Conservation (phyloP, 2,113 vertebrate species). For the Oncorhynchus masou region DNA sequence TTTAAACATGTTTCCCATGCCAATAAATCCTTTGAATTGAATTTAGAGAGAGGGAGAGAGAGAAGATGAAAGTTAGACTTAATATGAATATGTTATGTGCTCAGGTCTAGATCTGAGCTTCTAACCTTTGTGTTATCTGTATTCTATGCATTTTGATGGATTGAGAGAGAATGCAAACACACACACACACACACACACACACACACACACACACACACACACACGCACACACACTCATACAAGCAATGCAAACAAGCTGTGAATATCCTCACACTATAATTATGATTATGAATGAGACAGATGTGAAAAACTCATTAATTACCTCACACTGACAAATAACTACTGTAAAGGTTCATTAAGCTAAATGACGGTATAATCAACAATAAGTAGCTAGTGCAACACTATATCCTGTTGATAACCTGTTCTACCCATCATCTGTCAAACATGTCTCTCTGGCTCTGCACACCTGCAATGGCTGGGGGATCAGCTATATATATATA, state of each 20-base stretch:
- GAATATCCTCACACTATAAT: constrained; percentile 14
- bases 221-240: too few relatives aligned
- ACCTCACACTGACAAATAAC: constrained; percentile 24
- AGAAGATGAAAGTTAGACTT: constrained; percentile 28
- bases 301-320: constrained; percentile 16
- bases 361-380: constrained; percentile 18
- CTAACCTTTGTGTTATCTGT: constrained; percentile 30
- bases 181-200: too few relatives aligned
- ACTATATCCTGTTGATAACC: constrained; percentile 20
- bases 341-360: constrained; percentile 33
- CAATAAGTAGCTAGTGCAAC: constrained; percentile 21
- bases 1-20: too few relatives aligned
- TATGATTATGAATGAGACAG: constrained; percentile 20
- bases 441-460: constrained; percentile 2
- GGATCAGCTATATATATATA: too few relatives aligned
- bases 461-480: too few relatives aligned
- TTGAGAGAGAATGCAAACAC: constrained; percentile 16
- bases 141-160: constrained; percentile 39
- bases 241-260: constrained; percentile 20
- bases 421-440: constrained; percentile 19
- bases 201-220: too few relatives aligned
- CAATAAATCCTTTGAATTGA: too few relatives aligned
- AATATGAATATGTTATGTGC: constrained; percentile 44
- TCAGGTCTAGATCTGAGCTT: constrained; percentile 37
- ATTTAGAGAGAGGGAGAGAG: too few relatives aligned